Percentiles rank a stretch among this genome's conserved stretches.
Evolutionary conservation across 2,888 invertebrate species (phyloP).

Genomic region (Fragum sueziense): DNA sequence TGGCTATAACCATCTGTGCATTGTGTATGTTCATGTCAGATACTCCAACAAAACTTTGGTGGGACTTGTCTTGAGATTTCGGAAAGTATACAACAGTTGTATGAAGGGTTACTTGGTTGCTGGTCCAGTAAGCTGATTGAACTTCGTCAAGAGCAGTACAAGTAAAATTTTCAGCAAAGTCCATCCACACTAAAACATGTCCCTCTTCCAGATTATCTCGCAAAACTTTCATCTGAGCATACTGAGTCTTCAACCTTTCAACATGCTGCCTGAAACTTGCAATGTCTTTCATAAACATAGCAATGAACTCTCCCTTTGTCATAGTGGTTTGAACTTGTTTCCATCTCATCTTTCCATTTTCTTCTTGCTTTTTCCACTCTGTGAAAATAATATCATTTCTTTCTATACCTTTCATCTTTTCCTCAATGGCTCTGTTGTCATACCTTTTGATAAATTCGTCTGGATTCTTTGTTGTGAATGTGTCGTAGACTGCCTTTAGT

Average conservation of each 20-base stretch:
- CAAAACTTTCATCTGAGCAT: conserved; percentile 32
- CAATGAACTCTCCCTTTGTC: conserved; percentile 17
- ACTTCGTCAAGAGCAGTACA: conserved; percentile 42
- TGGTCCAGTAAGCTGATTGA: conserved; percentile 30
- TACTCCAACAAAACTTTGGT: conserved; percentile 31
- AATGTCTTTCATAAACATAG: conserved; percentile 27
- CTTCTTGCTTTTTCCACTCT: conserved; percentile 30
- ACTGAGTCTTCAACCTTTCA: conserved; percentile 42
- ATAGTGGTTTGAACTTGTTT: conserved; percentile 32
- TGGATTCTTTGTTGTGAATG: conserved; percentile 27
- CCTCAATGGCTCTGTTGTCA: no score
- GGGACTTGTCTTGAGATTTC: conserved; percentile 15
- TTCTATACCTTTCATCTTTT: neutral
- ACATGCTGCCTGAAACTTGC: conserved; percentile 27
- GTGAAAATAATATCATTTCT: conserved; percentile 9
- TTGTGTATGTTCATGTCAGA: conserved; percentile 29
- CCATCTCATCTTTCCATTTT: conserved; percentile 28
- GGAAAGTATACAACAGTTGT: conserved; percentile 31
- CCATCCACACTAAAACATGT: conserved; percentile 51
- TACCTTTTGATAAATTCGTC: conserved; percentile 25
- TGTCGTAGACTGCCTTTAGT: conserved; percentile 24
- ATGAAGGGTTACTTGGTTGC: conserved; percentile 19
- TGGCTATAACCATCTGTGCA: conserved; percentile 14
- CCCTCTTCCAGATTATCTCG: conserved; percentile 38
- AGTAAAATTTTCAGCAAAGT: conserved; percentile 52